Base-by-base conservation (phyloP, 1,140 invertebrate genomes). In the Bombus difficillimus region DNA sequence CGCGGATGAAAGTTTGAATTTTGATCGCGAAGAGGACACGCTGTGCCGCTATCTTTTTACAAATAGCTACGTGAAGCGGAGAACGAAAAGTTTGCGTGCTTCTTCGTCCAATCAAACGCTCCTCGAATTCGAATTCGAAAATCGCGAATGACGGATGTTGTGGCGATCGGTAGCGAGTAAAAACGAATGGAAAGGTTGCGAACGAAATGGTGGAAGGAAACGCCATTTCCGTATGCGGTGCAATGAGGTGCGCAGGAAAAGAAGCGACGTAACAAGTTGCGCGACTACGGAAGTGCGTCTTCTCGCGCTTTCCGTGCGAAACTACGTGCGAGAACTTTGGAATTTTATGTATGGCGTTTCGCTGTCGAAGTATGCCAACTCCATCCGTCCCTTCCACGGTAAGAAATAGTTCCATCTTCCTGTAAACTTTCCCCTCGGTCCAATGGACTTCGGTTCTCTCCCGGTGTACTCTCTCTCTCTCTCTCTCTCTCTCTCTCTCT, bases 291-390 rank as follows among this genome's bases (percentile, higher is more conserved):
- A 81, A 80, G 85, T 87, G 74, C 75, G 77, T 89, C 57, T 81
- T 79, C 85, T 75, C 64, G 47, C 34, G 76, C 88, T 37, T 68
- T 37, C 66, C 25, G 64, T 75, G 81, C 41, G 87, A 87, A 91
- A 91, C 88, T 90, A 90, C 89, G 89, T 89, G 89, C 80, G 66
- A 86, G 89, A 93, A 93, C 92, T 93, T 89, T 37, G 89, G 91
- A 91, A 93, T 94, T 93, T 94, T 93, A 93, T 93, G 92, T 92
- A 94, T 93, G 93, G 86, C 90, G 92, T 93, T 91, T 88, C 87
- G 86, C 81, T 87, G 92, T 91, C 90, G 86, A 93, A 94, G 89
- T 93, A 93, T 91, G 84, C 87, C 91, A 88, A 90, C 91, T 91
- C 87, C 57, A 84, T 88, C 77, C 66, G 43, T 81, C 85, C 64